Base-by-base conservation (phyloP, 2,888 invertebrate genomes). In the Hybos culiciformis region DNA sequence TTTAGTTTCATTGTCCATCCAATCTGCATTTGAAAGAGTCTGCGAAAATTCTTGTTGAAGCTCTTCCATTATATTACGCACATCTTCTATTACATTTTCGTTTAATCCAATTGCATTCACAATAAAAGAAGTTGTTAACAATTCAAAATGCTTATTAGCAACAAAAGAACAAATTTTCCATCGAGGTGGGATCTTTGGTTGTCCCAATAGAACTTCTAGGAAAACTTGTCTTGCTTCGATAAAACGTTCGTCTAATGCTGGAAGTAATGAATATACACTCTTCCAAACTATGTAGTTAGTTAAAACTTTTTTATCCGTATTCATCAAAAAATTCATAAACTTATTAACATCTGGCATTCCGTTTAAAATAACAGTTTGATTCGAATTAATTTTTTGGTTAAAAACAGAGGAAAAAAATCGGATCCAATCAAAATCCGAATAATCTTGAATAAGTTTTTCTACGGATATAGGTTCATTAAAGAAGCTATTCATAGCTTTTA, bases 1-100 rank as follows among this genome's bases (percentile, higher is more conserved):
- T 47, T 82, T 74, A 0, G 94, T 94, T 56, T 85, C 81, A 3
- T 73, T 67, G 56, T 94, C 93, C 90, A 94, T 93, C 96, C 94
- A 96, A 39, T 78, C 75, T 44, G 90, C 66, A 47, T 83, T 78
- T 49, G 76, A 73, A 8, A 96, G 72, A 57, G 92, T 84, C 42
- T 75, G 73, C 57, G 83, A 84, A 63, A 94, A 94, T 0, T 93
- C 87, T 20, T 73, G 74, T 29, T 87, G 70, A 1, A 94, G 73
- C 57, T 86, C 80, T 53, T 83, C 78, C 31, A 93, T 88, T 90
- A 94, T 91, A 24, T 77, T 73, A 62, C 87, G 81, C 0, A 88
- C 87, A 12, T 51, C 51, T 17, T 26, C 41, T 47, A 49, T 87
- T 7, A 48, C 48, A 3, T 83, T 80, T 53, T 83, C 78, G 1